Conservation (phyloP, 37 sponge, comb jelly and placozoan genomes). For the Eunapius fragilis region DNA sequence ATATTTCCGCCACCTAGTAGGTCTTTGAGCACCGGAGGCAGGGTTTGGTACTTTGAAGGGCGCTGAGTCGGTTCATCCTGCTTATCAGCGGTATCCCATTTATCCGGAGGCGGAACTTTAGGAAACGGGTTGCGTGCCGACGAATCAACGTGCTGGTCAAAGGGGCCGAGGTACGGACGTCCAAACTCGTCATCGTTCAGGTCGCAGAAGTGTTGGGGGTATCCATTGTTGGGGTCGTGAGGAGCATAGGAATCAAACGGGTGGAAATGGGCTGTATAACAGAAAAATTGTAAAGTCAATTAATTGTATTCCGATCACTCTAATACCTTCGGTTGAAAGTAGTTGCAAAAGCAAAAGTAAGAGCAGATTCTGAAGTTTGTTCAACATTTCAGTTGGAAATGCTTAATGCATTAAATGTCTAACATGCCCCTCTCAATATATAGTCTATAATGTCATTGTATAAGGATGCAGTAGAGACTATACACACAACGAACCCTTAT, state of each 20-base stretch:
- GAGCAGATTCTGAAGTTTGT: too few relatives aligned
- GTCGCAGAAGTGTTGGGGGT: slow-evolving; percentile 24
- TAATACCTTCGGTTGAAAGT: too few relatives aligned
- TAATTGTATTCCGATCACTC: too few relatives aligned
- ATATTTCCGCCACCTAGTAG: neutral
- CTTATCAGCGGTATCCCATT: neutral
- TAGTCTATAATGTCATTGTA: too few relatives aligned
- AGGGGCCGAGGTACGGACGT: slow-evolving; percentile 21
- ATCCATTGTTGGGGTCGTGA: slow-evolving; percentile 16
- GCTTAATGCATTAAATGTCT: too few relatives aligned
- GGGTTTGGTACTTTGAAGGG: neutral
- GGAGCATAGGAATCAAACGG: slow-evolving; percentile 21
- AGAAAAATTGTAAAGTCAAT: too few relatives aligned
- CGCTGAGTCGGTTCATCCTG: neutral
- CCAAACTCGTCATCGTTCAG: slow-evolving; percentile 34
- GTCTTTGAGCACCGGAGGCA: neutral
- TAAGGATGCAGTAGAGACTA: too few relatives aligned
- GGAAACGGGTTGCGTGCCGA: neutral
- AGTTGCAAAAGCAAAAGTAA: too few relatives aligned
- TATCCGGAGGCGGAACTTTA: neutral
- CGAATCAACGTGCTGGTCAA: neutral
- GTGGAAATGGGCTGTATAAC: neutral
- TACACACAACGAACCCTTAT: too few relatives aligned
- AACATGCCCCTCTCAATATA: too few relatives aligned
- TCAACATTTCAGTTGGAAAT: too few relatives aligned